Evolutionary conservation across 2,888 invertebrate species (phyloP).

Genomic region (Lathronympha strigana): DNA sequence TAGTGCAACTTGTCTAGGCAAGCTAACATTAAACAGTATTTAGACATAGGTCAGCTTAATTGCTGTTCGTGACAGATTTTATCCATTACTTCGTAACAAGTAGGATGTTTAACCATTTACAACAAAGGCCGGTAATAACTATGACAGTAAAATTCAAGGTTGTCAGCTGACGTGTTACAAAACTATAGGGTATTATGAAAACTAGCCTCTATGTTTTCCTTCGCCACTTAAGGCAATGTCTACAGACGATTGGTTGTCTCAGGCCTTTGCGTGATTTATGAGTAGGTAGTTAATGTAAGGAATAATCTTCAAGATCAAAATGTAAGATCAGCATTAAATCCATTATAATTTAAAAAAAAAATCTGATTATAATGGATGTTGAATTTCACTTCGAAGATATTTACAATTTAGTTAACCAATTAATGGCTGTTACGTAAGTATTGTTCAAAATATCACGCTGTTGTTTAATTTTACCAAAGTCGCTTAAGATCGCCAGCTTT

Average conservation of each 20-base stretch:
- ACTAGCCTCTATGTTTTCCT: conserved; percentile 13
- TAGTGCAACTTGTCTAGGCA: background rate
- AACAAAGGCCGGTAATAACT: conserved; percentile 33
- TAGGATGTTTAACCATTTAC: conserved; percentile 25
- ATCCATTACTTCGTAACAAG: conserved; percentile 29
- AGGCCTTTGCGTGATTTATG: background rate
- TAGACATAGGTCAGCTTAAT: conserved; percentile 19
- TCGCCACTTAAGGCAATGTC: conserved; percentile 7
- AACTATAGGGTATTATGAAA: conserved; percentile 27
- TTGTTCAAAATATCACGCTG: too few species aligned
- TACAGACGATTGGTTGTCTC: background rate
- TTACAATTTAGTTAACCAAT: too few species aligned
- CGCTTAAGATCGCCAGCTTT: background rate
- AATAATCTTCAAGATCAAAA: too few species aligned
- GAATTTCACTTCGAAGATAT: too few species aligned
- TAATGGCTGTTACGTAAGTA: too few species aligned
- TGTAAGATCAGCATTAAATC: too few species aligned
- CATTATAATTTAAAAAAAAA: too few species aligned
- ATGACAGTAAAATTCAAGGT: conserved; percentile 35
- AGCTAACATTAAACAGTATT: conserved; percentile 14
- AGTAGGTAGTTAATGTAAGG: background rate
- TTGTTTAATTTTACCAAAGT: background rate
- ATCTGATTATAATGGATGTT: too few species aligned
- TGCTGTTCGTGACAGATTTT: conserved; percentile 25
- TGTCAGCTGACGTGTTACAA: conserved; percentile 20